Conservation (phyloP, 2,797 vertebrate genomes). For the Sylvilagus floridanus region DNA sequence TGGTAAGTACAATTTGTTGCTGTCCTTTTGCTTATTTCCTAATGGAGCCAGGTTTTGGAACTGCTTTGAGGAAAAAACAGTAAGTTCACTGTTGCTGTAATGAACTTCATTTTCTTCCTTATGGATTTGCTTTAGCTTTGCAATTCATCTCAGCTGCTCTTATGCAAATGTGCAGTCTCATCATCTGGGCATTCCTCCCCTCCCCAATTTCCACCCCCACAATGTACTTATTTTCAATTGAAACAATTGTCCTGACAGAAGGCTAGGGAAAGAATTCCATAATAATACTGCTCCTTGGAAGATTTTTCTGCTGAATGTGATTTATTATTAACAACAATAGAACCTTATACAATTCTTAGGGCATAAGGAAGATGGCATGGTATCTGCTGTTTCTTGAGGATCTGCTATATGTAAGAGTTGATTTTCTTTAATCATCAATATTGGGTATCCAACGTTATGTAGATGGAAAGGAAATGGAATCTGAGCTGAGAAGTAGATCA, state of each 20-base stretch:
- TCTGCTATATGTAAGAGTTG: background rate
- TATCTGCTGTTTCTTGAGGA: background rate
- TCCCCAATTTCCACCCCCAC: background rate
- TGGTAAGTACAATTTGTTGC: background rate
- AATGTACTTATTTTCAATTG: constrained; percentile 27
- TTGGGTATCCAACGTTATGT: background rate
- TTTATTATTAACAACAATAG: constrained; percentile 5
- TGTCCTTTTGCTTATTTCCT: background rate
- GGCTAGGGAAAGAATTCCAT: background rate
- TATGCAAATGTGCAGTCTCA: constrained; percentile 48
- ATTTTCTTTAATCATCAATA: background rate
- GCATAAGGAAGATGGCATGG: background rate
- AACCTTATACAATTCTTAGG: background rate
- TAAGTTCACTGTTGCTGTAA: background rate
- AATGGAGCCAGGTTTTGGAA: background rate
- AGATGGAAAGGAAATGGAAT: background rate
- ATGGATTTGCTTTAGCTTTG: constrained; percentile 41
- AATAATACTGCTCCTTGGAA: background rate
- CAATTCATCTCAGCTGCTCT: constrained; percentile 29
- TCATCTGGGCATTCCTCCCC: background rate
- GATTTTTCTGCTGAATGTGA: constrained; percentile 33
- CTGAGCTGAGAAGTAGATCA: background rate
- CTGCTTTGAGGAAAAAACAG: background rate
- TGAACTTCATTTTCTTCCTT: constrained; percentile 26
- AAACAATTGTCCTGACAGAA: constrained; percentile 52